Conservation (phyloP, 2,888 invertebrate species). For the Drosophila anceps region DNA sequence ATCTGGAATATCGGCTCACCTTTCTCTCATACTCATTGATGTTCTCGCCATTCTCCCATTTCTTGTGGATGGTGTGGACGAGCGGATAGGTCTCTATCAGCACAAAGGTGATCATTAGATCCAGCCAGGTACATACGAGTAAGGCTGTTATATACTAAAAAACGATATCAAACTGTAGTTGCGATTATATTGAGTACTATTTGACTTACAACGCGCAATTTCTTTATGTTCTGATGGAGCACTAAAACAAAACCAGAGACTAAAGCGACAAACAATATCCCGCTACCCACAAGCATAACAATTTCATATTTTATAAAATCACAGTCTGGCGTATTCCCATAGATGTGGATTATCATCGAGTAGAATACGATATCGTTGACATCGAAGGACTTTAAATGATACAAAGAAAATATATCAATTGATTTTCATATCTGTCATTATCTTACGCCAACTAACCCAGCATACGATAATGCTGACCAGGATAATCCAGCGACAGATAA, state of each 20-base stretch:
- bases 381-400: not conserved
- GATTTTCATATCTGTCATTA: fast-evolving
- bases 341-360: not conserved
- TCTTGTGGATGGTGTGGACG: constrained; percentile 16
- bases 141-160: constrained; percentile 27
- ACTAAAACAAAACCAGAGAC: constrained; percentile 1
- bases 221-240: constrained; percentile 2
- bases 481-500: constrained; percentile 15
- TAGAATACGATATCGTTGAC: not conserved
- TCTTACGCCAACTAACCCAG: constrained; percentile 24
- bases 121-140: constrained; percentile 34
- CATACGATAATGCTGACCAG: not conserved
- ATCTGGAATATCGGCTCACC: constrained; percentile 14
- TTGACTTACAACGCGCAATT: constrained; percentile 40
- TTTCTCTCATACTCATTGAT: constrained; percentile 20
- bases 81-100: constrained; percentile 26
- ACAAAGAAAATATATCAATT: not conserved
- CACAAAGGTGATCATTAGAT: constrained; percentile 40
- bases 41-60: constrained; percentile 25
- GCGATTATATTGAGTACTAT: not conserved
- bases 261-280: not conserved
- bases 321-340: constrained; percentile 8
- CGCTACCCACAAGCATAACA: not conserved
- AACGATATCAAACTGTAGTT: not conserved
- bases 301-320: constrained; percentile 22